Evolutionary conservation across 2,113 vertebrate genomes (phyloP).

Genomic region (Helogale parvula): DNA sequence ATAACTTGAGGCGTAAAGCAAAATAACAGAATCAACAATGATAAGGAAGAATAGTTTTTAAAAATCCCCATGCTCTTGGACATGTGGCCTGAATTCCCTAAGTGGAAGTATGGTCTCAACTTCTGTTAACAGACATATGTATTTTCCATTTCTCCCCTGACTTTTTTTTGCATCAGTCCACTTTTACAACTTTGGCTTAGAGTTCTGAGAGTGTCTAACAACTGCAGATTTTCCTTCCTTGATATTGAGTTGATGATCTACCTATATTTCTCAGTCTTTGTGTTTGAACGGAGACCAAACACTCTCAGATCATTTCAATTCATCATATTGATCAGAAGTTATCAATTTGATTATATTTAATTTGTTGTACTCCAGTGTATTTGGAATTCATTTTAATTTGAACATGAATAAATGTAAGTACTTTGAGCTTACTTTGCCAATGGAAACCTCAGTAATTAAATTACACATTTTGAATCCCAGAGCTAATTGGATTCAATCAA

Average conservation of each 20-base stretch:
- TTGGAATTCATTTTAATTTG: background rate
- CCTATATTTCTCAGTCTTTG: background rate
- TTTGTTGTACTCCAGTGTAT: background rate
- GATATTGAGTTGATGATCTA: background rate
- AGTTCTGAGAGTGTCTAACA: background rate
- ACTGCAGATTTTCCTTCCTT: background rate
- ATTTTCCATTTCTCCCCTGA: too few species aligned
- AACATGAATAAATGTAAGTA: background rate
- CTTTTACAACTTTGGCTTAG: background rate
- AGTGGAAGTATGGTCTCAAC: too few species aligned
- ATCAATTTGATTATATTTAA: background rate
- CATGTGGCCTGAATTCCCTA: too few species aligned
- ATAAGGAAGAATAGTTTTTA: background rate
- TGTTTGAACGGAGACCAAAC: background rate
- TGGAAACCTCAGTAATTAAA: background rate
- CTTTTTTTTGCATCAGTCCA: background rate
- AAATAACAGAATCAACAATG: background rate
- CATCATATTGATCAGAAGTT: background rate
- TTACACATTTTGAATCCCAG: background rate
- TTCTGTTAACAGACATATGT: background rate
- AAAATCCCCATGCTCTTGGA: background rate
- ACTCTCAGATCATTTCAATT: background rate
- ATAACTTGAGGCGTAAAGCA: background rate
- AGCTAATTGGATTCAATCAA: background rate
- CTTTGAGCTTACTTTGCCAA: background rate